These are phyloP conservation scores for Drosophila carrolli DNA, from an alignment of 1,140 invertebrate genomes.

Conservation along the genomic window DNA sequence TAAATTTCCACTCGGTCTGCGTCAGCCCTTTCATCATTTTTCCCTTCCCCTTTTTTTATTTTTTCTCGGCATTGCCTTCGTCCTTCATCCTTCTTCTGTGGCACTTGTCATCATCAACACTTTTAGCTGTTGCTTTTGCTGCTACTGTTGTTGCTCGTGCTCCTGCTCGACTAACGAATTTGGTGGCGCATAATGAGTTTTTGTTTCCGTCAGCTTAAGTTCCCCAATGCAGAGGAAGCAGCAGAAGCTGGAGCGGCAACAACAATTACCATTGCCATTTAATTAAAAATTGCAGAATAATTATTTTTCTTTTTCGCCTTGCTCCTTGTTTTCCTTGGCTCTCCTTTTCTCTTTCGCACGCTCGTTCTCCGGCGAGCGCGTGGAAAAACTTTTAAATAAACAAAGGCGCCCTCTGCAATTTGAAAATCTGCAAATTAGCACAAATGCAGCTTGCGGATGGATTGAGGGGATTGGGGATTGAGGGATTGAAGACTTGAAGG, in stretches of 20 bases:
- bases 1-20: conserved; percentile 55
- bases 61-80: conserved; percentile 4
- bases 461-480: conserved; percentile 17
- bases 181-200: conserved; percentile 79
- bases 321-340: conserved; percentile 43
- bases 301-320: conserved; percentile 74
- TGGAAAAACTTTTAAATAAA: conserved; percentile 72
- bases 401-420: conserved; percentile 68
- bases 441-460: conserved; percentile 63
- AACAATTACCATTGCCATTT: conserved; percentile 81
- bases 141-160: not conserved
- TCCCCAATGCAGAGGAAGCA: conserved; percentile 31
- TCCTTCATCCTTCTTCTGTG: conserved; percentile 7
- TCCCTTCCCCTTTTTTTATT: not conserved
- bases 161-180: conserved; percentile 63
- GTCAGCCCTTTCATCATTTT: conserved; percentile 55
- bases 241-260: conserved; percentile 36
- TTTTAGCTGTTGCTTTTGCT: conserved; percentile 38
- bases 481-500: not conserved
- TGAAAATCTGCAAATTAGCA: conserved; percentile 81
- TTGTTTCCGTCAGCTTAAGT: conserved; percentile 80
- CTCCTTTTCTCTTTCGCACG: conserved; percentile 27
- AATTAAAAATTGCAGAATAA: conserved; percentile 83
- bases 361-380: conserved; percentile 9
- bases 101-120: conserved; percentile 63